Evolutionary conservation across 2,888 invertebrate genomes (phyloP), one percentile per base, ranked within the genome.

Genomic region (Erebia aethiops): DNA sequence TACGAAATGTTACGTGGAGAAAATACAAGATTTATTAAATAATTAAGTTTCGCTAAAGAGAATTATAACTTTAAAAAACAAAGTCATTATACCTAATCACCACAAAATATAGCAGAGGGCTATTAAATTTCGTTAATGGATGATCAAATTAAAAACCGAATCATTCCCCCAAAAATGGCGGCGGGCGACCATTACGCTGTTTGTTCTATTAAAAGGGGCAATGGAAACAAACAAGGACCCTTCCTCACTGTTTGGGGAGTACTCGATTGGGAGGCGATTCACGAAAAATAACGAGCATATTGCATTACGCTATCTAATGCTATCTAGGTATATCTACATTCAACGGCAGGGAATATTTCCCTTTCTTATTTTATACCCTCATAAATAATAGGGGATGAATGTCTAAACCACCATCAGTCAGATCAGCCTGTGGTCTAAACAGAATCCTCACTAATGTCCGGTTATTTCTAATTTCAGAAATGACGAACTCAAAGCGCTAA

Each of bases 151-250:
- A 79, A 78, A 79, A 77, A 75, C 76, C 74, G 76, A 81, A 81
- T 81, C 77, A 77, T 78, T 71, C 77, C 79, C 76, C 77, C 67
- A n/a, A 73, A 76, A 78, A 75, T 75, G 74, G 72, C 75, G 75
- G 74, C 71, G 70, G 75, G 74, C 77, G 74, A 79, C 89, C 87
- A 89, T 89, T 87, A 87, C 78, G 78, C 77, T 90, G 90, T 90
- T 90, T 90, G 88, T 83, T 89, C 84, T 84, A 86, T 89, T 90
- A 90, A 87, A 89, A 89, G 87, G 90, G 88, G 83, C 86, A 85
- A 80, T 82, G 82, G 84, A 84, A 84, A 87, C 86, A 88, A 87
- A 87, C 85, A 87, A 70, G 79, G 78, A 81, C 81, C 79, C 75
- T 72, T 82, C 83, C 83, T 83, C 78, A 77, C 67, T 88, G 84